Percentiles rank a stretch among this genome's conserved stretches.
These are phyloP conservation scores for Andricus curvator DNA, from an alignment of 2,888 invertebrate species.

Conservation along the genomic window DNA sequence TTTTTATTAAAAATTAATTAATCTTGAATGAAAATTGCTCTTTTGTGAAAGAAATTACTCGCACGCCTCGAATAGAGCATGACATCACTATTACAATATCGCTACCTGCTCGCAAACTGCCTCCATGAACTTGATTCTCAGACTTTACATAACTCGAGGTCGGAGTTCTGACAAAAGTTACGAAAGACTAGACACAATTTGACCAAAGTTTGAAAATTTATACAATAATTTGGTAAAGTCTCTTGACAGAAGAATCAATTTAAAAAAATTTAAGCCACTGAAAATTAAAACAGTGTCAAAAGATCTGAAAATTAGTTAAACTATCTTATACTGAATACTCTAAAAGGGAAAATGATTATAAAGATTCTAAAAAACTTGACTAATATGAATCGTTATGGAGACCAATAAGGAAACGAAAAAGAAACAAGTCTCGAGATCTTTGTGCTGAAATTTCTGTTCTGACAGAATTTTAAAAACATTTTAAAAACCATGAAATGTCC, in stretches of 20 bases:
- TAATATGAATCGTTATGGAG: too few relatives aligned
- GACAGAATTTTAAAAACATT: too few relatives aligned
- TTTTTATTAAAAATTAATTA: too few relatives aligned
- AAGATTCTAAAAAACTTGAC: too few relatives aligned
- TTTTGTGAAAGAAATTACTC: conserved; percentile 46
- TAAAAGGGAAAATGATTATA: too few relatives aligned
- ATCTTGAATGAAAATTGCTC: background rate
- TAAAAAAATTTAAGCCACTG: background rate
- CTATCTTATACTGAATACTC: too few relatives aligned
- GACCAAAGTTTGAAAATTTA: conserved; percentile 13
- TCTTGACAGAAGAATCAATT: background rate
- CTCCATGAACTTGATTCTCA: conserved; percentile 62
- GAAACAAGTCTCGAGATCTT: too few relatives aligned
- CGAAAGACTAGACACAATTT: conserved; percentile 50
- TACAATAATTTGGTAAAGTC: background rate
- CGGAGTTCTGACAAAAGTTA: conserved; percentile 58
- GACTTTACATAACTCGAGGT: conserved; percentile 45
- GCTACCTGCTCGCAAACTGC: conserved; percentile 50
- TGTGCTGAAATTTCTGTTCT: too few relatives aligned
- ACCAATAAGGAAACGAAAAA: too few relatives aligned
- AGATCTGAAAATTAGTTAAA: too few relatives aligned
- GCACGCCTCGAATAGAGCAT: conserved; percentile 55
- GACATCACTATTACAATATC: conserved; percentile 57
- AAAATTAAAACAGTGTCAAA: too few relatives aligned
- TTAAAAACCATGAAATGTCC: too few relatives aligned